Evolutionary conservation across 2,113 vertebrate species (phyloP), one percentile per base, ranked within the genome.

Genomic region (Brachypodius melanocephalos): DNA sequence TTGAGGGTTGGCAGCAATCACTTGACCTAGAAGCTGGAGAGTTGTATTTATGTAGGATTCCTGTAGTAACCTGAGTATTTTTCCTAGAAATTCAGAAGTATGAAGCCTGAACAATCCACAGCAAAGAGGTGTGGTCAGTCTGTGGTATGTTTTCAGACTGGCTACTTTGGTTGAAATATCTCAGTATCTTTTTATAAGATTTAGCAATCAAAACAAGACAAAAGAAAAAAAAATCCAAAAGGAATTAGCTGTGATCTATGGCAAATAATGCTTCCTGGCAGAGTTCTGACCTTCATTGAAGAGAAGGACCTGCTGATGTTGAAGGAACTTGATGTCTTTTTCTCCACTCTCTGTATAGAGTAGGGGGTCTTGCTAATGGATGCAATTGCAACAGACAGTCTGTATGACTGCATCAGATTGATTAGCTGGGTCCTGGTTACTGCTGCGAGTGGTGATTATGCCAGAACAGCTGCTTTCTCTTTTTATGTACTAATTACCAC

Each of bases 301-400:
- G 85, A 88, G 85, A 88, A 40, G 29, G 55, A 93, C 72, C 68
- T 93, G 85, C 48, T 6, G 31, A 34, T 94, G 63, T 81, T 83
- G 82, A 91, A 86, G 57, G 25, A 91, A 91, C 52, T 71, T 89
- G 3, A 34, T 24, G 8, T 63, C 40, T 17, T 67, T 66, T 58
- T 76, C 32, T 29, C 46, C 26, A 17, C 67, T 61, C 48, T 52
- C 9, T 77, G 40, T 62, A 18, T 88, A 55, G 85, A 93, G 93
- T 88, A 93, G 94, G 94, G 94, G 95, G 91, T 95, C 95, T 77
- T 86, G 61, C 73, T 96, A 97, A 97, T 96, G 95, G 93, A 90
- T 93, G 57, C 76, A 48, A 51, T 76, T 94, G 86, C 83, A 94
- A 42, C 54, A 95, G 79, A 43, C 80, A 54, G 73, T 76, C 81